Evolutionary conservation across 2,888 invertebrate genomes (phyloP).

Genomic region (Philonicus albiceps): DNA sequence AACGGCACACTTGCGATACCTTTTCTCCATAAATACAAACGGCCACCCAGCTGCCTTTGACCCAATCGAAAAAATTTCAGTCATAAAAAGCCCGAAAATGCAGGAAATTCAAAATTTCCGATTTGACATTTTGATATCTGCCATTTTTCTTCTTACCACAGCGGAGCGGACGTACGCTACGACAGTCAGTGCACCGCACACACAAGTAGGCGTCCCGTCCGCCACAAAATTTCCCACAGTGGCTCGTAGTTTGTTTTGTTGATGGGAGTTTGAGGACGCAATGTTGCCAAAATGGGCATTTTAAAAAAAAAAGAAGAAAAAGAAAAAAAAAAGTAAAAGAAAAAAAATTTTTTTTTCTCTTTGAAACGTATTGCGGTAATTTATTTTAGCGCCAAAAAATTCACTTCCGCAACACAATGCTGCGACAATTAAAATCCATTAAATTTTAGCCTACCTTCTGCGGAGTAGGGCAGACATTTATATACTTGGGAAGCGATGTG

Average conservation of each 20-base stretch:
- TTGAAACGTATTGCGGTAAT: neutral
- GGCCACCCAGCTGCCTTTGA: neutral
- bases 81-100: neutral
- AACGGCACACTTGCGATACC: neutral
- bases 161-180: neutral
- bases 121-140: conserved; percentile 37
- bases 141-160: conserved; percentile 11
- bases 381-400: neutral
- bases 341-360: no score
- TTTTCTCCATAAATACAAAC: conserved; percentile 5
- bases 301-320: neutral
- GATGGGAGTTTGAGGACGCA: conserved; percentile 1
- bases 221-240: conserved; percentile 20
- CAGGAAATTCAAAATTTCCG: neutral
- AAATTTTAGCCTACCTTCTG: neutral
- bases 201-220: neutral
- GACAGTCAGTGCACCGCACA: neutral
- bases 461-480: neutral
- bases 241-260: conserved; percentile 25
- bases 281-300: neutral
- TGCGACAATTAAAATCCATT: neutral
- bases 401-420: neutral
- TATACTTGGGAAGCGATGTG: conserved; percentile 30
- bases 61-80: neutral
- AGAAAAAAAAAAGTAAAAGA: no score